Evolutionary conservation across 2,888 invertebrate species (phyloP).

Genomic region (Diaphora mendica): DNA sequence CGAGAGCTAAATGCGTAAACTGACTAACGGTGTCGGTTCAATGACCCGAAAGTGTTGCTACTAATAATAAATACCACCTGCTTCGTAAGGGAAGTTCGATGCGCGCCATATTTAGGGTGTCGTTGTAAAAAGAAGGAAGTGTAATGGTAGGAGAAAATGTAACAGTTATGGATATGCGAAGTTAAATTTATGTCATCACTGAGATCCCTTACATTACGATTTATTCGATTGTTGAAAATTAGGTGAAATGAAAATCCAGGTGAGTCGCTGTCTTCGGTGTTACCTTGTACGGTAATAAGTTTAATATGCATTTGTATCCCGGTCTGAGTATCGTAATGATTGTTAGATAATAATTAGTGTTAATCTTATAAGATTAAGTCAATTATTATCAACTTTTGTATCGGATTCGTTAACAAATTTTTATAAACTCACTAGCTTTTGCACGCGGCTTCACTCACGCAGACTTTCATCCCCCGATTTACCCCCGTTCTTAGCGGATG

Average conservation of each 20-base stretch:
- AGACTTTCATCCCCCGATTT: no score
- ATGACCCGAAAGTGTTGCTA: constrained; percentile 79
- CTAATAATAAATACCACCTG: constrained; percentile 82
- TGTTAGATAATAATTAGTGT: no score
- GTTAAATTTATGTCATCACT: constrained; percentile 20
- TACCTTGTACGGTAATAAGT: no score
- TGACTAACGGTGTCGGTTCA: constrained; percentile 83
- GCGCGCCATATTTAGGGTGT: constrained; percentile 63
- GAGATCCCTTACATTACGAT: background rate
- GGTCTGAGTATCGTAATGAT: no score
- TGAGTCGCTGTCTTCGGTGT: no score
- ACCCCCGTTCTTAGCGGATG: no score
- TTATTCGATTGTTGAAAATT: background rate
- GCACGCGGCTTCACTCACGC: no score
- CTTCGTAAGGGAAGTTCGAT: constrained; percentile 71
- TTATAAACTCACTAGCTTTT: background rate
- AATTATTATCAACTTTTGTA: background rate
- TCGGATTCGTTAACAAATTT: background rate
- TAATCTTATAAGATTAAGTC: no score
- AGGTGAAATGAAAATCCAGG: no score
- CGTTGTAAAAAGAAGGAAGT: constrained; percentile 56
- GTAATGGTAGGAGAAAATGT: constrained; percentile 29
- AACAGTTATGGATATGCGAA: constrained; percentile 37
- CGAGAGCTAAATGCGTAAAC: constrained; percentile 81
- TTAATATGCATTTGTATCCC: no score